A percentile compares a stretch with the other conserved stretches of the same genome.
These are phyloP conservation scores for Lithophane leautieri DNA, from an alignment of 2,888 invertebrate species.

Conservation along the genomic window DNA sequence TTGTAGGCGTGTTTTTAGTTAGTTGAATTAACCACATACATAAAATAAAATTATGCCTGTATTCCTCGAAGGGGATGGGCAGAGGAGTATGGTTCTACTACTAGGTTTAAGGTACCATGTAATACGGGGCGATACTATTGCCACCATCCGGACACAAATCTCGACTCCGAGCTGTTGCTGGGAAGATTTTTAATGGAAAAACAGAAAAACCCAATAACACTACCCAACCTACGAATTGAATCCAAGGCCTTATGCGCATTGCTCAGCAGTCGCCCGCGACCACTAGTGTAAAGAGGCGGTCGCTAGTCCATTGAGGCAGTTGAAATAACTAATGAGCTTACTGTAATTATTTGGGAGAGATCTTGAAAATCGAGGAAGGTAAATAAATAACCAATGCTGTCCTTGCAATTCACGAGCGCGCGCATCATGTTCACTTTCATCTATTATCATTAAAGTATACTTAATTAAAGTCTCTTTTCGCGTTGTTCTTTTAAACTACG, in stretches of 20 bases:
- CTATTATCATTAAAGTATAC: neutral
- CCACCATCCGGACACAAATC: neutral
- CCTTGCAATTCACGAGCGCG: neutral
- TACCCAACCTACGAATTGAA: neutral
- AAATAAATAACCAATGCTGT: neutral
- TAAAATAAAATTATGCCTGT: too few relatives aligned
- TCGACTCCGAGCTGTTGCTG: neutral
- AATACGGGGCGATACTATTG: neutral
- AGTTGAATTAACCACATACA: too few relatives aligned
- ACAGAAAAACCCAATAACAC: neutral
- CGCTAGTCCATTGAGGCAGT: neutral
- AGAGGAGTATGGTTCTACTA: neutral
- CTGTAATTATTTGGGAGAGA: neutral
- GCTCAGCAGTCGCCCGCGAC: neutral
- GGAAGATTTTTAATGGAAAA: neutral
- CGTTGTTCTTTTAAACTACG: neutral
- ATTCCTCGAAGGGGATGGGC: neutral
- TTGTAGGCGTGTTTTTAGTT: neutral
- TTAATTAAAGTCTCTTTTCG: neutral
- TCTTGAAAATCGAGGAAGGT: neutral
- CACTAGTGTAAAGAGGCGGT: neutral
- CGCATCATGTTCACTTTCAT: neutral
- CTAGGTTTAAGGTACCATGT: neutral
- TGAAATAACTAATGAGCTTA: neutral
- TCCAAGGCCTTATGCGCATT: neutral